These are phyloP conservation scores for Poeciliopsis occidentalis DNA, from an alignment of 2,113 vertebrate genomes.

Conservation along the genomic window DNA sequence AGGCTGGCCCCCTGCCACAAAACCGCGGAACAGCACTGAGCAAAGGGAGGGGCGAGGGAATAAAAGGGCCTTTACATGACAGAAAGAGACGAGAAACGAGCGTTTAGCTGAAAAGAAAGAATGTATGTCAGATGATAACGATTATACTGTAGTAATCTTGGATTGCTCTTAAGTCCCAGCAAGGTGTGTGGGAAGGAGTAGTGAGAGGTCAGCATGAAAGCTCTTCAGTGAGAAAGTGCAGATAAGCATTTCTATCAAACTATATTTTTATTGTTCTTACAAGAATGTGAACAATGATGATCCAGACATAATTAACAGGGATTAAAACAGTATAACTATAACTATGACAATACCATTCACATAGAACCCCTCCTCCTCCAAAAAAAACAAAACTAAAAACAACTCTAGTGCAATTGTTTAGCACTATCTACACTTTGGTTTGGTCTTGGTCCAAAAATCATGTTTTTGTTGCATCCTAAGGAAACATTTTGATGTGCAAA, in stretches of 20 bases:
- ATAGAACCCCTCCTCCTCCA: constrained; percentile 12
- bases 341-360: constrained; percentile 46
- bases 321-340: constrained; percentile 48
- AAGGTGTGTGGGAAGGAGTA: constrained; percentile 56
- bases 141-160: constrained; percentile 72
- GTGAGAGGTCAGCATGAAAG: constrained; percentile 53
- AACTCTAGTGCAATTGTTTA: constrained; percentile 68
- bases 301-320: constrained; percentile 45
- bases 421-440: constrained; percentile 74
- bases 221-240: constrained; percentile 18
- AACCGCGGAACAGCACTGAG: constrained; percentile 57
- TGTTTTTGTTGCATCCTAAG: constrained; percentile 32
- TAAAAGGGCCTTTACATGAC: constrained; percentile 51
- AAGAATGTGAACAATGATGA: constrained; percentile 48
- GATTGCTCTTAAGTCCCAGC: constrained; percentile 48
- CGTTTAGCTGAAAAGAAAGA: constrained; percentile 48
- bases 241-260: constrained; percentile 69
- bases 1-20: constrained; percentile 79
- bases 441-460: constrained; percentile 64
- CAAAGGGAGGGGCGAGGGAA: constrained; percentile 45
- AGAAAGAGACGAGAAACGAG: constrained; percentile 33
- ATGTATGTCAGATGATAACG: constrained; percentile 76
- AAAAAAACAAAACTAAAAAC: constrained; percentile 44
- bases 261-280: constrained; percentile 76
- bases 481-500: constrained; percentile 35